A percentile compares a stretch with the other conserved stretches of the same genome.
phyloP scores from a whole-genome alignment of 2,888 invertebrate species.

The Gymnocheta viridis region DNA sequence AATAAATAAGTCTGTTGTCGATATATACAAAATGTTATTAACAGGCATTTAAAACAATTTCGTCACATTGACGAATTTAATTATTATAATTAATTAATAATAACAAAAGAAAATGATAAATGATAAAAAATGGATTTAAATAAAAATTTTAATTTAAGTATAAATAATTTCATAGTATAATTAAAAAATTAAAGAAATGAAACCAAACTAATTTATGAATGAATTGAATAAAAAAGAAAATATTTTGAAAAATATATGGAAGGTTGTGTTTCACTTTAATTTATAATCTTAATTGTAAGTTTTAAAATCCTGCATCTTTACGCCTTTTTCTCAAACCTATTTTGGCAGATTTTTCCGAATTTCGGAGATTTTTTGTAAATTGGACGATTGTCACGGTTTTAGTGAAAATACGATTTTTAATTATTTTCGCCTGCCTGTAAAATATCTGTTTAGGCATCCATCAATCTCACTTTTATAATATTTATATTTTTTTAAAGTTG shows the following conservation, averaged over 20 bases:
- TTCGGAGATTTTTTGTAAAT: too few relatives aligned
- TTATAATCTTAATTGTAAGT: too few relatives aligned
- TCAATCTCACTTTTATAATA: too few relatives aligned
- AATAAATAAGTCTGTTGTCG: constrained; percentile 80
- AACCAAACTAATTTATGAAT: constrained; percentile 67
- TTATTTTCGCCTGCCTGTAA: too few relatives aligned
- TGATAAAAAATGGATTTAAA: constrained; percentile 47
- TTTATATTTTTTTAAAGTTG: too few relatives aligned
- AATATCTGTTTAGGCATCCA: too few relatives aligned
- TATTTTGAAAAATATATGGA: constrained; percentile 68
- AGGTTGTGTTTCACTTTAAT: constrained; percentile 20
- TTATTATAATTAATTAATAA: constrained; percentile 75
- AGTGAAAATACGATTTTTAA: too few relatives aligned
- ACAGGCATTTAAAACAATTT: constrained; percentile 80
- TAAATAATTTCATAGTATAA: constrained; percentile 68
- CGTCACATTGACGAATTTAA: constrained; percentile 83
- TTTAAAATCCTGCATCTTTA: too few relatives aligned
- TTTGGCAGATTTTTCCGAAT: too few relatives aligned
- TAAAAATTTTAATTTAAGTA: constrained; percentile 59
- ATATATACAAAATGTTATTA: constrained; percentile 78
- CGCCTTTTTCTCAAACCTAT: too few relatives aligned
- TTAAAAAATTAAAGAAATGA: constrained; percentile 57
- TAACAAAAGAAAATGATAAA: constrained; percentile 50
- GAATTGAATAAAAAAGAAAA: constrained; percentile 67
- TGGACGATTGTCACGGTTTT: too few relatives aligned